A percentile compares a stretch with the other conserved stretches of the same genome.
Evolutionary conservation across 2,113 vertebrate species (phyloP).

Genomic region (Hippopotamus amphibius): DNA sequence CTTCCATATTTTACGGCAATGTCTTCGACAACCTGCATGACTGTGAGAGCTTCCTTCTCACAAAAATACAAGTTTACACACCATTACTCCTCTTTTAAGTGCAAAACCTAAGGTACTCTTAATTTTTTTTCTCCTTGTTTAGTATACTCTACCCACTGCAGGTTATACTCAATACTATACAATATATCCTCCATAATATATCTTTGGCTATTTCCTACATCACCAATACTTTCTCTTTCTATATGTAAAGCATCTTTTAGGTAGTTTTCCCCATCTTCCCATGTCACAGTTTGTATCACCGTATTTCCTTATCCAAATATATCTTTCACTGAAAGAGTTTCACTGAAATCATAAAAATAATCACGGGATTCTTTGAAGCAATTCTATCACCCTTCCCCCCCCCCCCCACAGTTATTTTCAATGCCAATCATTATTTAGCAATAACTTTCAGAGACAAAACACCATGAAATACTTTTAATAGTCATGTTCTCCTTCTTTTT

Average conservation of each 20-base stretch:
- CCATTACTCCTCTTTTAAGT: not conserved
- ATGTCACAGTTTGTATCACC: not conserved
- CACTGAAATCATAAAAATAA: not conserved
- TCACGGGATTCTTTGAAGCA: not conserved
- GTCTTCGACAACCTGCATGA: not conserved
- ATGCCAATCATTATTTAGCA: not conserved
- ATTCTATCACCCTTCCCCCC: fast-evolving
- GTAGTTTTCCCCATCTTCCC: not conserved
- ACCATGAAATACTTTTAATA: not conserved
- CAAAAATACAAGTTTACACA: not conserved
- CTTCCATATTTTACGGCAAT: not conserved
- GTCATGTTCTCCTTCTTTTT: not conserved
- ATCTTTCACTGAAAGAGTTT: not conserved
- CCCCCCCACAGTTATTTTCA: not conserved
- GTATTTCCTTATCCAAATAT: not conserved
- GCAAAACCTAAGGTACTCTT: not conserved
- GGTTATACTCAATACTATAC: not conserved
- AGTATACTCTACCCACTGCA: not conserved
- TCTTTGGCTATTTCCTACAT: not conserved
- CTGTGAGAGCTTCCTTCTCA: not conserved
- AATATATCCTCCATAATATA: not conserved
- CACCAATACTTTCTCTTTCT: not conserved
- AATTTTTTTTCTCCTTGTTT: not conserved
- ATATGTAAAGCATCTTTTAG: not conserved
- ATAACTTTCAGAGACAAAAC: not conserved